Evolutionary conservation across 2,797 vertebrate genomes (phyloP).

Genomic region (Tokudaia tokunoshimensis): DNA sequence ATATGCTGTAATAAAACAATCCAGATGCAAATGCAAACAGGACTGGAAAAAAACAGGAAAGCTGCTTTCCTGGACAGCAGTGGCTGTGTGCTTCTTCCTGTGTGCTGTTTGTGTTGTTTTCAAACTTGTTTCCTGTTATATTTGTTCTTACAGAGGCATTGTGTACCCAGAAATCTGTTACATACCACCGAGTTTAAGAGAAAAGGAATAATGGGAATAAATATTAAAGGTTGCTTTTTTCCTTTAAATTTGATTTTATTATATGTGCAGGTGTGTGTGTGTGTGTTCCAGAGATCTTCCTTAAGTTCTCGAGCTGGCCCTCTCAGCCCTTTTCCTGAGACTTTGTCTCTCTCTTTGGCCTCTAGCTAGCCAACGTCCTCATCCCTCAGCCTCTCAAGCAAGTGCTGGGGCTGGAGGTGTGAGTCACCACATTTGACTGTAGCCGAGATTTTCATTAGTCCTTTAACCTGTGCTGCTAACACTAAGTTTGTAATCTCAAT

Average conservation of each 20-base stretch:
- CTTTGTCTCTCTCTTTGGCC: background rate
- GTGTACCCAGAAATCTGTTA: background rate
- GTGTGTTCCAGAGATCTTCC: background rate
- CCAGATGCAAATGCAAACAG: background rate
- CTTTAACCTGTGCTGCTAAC: constrained; percentile 1
- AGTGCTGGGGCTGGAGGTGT: background rate
- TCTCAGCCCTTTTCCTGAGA: background rate
- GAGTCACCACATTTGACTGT: background rate
- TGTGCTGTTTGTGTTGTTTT: background rate
- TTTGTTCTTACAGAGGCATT: background rate
- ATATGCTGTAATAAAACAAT: background rate
- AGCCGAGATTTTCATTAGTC: background rate
- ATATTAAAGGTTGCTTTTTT: background rate
- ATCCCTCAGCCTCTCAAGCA: background rate
- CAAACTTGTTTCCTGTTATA: background rate
- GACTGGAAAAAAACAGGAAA: background rate
- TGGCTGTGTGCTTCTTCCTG: background rate
- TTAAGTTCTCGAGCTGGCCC: background rate
- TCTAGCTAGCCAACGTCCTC: background rate
- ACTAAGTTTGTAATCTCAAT: constrained; percentile 51
- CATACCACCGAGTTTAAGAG: background rate
- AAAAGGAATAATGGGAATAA: background rate
- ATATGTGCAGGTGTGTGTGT: background rate
- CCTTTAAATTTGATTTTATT: background rate
- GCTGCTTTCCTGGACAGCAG: background rate